These are phyloP conservation scores for Agrochola litura DNA, from an alignment of 2,888 invertebrate genomes.

Conservation along the genomic window DNA sequence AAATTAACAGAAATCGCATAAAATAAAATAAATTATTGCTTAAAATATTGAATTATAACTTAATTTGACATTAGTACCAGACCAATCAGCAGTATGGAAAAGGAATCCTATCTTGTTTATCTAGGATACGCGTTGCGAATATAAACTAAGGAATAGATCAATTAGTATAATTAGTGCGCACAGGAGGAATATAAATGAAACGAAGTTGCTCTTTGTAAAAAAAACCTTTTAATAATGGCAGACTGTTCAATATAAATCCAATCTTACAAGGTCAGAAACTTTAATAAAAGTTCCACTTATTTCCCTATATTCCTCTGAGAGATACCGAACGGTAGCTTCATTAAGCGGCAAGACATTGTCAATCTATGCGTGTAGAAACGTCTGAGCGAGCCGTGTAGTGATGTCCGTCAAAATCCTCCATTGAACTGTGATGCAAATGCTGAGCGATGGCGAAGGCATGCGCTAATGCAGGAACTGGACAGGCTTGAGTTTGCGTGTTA, in stretches of 20 bases:
- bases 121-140: conserved; percentile 49
- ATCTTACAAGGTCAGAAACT: conserved; percentile 25
- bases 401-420: conserved; percentile 81
- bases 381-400: conserved; percentile 73
- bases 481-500: conserved; percentile 13
- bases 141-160: conserved; percentile 48
- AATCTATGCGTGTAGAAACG: conserved; percentile 79
- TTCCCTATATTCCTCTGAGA: conserved; percentile 69
- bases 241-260: conserved; percentile 24
- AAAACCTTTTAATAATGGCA: conserved; percentile 7
- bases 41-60: neutral
- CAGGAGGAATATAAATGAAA: conserved; percentile 51
- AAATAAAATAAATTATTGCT: neutral
- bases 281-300: conserved; percentile 58
- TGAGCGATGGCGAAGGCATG: conserved; percentile 69
- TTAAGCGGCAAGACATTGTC: conserved; percentile 82
- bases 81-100: conserved; percentile 17
- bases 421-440: conserved; percentile 74
- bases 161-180: conserved; percentile 59
- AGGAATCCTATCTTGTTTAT: conserved; percentile 51
- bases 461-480: conserved; percentile 58
- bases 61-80: conserved; percentile 9
- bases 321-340: conserved; percentile 75
- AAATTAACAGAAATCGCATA: too few relatives aligned
- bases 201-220: conserved; percentile 18